Base-by-base conservation (phyloP, 1,140 invertebrate genomes). In the Anoplophora glabripennis region DNA sequence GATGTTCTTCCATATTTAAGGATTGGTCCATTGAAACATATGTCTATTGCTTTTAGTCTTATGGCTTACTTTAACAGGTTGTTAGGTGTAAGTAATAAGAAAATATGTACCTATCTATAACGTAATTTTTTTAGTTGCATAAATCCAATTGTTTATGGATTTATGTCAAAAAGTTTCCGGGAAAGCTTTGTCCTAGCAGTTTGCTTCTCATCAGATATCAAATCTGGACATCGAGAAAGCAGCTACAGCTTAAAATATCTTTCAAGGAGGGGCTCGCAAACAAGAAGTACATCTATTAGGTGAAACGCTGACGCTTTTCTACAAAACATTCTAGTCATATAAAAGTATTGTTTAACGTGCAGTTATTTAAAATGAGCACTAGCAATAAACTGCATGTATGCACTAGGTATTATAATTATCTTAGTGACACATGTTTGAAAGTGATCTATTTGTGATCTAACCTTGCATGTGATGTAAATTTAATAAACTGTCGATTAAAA, bases 111-210 rank as follows among this genome's bases (percentile, higher is more conserved):
- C 9, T 15, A 15, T 1, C 1, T 10, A n/a, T 7, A 35, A n/a
- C 10, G n/a, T 4, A 42, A 21, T 51, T 48, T 48, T 78, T 71
- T 76, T 79, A 84, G 87, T 71, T 90, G 88, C 68, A 82, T 90
- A 57, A 90, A 91, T 76, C 89, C 89, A 7, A 81, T 90, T 41
- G 81, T 90, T 7, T 91, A 91, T 71, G 88, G 87, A 18, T 90
- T 90, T 74, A 89, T 91, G 86, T 90, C 88, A 3, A 85, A 85
- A 66, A 88, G 86, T 75, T 91, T 91, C 75, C 76, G 89, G 46
- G 80, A 87, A 60, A 86, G 84, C 52, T 81, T 80, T 60, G 65
- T 77, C 48, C 70, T 76, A 8, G 79, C 78, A 8, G 55, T 72
- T 9, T 72, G 72, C 40, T 73, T 69, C 51, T 46, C 46, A 9